These are phyloP conservation scores for Eupithecia exiguata DNA, from an alignment of 2,888 invertebrate species.

Conservation along the genomic window DNA sequence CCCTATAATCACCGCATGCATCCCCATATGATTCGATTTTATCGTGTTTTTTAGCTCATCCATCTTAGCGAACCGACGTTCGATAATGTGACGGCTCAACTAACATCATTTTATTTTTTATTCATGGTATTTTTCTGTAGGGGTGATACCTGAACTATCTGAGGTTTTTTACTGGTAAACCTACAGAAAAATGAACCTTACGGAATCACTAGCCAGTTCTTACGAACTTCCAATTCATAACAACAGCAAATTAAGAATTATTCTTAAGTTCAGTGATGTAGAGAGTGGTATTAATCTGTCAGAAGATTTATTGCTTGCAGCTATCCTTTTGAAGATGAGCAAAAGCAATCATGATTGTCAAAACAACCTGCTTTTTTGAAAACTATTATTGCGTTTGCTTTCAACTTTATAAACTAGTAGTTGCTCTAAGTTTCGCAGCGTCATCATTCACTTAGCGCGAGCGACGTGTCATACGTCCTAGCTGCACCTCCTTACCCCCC, in stretches of 20 bases:
- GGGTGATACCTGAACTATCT: neutral
- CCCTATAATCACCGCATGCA: slow-evolving; percentile 45
- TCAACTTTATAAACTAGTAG: neutral
- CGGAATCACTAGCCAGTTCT: neutral
- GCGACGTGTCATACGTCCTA: slow-evolving; percentile 65
- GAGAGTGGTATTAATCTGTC: neutral
- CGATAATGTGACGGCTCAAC: slow-evolving; percentile 48
- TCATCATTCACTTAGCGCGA: slow-evolving; percentile 79
- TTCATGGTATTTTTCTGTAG: neutral
- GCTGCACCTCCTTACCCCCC: slow-evolving; percentile 49
- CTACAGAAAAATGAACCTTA: neutral
- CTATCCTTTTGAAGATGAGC: neutral
- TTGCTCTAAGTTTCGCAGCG: slow-evolving; percentile 36
- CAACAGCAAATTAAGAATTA: neutral
- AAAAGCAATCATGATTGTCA: neutral
- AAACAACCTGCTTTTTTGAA: slow-evolving; percentile 4
- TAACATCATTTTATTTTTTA: slow-evolving; percentile 30
- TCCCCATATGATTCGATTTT: slow-evolving; percentile 50
- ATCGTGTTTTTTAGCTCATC: slow-evolving; percentile 51
- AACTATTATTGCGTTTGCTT: neutral
- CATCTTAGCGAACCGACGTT: slow-evolving; percentile 50
- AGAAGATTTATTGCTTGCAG: neutral
- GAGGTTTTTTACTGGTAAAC: neutral
- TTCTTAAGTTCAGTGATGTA: neutral
- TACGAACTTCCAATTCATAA: neutral